Conservation (phyloP, 2,888 invertebrate genomes). For the Drosophila leonis region DNA sequence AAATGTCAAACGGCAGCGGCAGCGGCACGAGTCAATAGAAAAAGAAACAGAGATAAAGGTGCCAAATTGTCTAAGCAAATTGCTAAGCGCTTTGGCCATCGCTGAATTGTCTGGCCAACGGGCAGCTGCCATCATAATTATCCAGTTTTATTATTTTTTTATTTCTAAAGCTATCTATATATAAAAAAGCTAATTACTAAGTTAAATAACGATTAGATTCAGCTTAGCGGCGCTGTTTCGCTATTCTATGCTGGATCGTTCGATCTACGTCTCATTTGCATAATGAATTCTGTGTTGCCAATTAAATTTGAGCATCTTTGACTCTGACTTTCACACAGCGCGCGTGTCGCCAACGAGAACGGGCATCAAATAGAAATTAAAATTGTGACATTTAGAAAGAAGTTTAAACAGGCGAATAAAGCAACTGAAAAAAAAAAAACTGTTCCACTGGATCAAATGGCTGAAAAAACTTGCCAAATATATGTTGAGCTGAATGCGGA, state of each 20-base stretch:
- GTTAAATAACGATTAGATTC: slow-evolving; percentile 72
- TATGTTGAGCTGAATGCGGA: slow-evolving; percentile 59
- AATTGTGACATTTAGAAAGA: slow-evolving; percentile 13
- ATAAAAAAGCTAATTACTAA: slow-evolving; percentile 66
- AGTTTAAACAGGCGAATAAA: not conserved
- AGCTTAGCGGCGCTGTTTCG: slow-evolving; percentile 10
- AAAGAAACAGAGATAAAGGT: slow-evolving; percentile 44
- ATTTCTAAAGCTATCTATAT: slow-evolving; percentile 17
- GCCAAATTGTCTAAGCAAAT: slow-evolving; percentile 67
- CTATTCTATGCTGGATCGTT: slow-evolving; percentile 38
- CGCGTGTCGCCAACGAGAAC: slow-evolving; percentile 56
- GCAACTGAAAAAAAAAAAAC: not conserved
- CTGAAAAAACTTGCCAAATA: not conserved
- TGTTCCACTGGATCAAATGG: not conserved
- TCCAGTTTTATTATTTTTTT: slow-evolving; percentile 21
- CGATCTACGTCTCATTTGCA: slow-evolving; percentile 62
- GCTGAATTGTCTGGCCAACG: slow-evolving; percentile 35
- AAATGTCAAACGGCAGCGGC: slow-evolving; percentile 16
- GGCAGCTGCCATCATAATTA: slow-evolving; percentile 44
- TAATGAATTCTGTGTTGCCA: slow-evolving; percentile 65
- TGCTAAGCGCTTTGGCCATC: slow-evolving; percentile 32
- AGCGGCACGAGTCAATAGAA: slow-evolving; percentile 60
- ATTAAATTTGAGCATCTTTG: slow-evolving; percentile 58
- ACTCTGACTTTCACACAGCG: slow-evolving; percentile 62
- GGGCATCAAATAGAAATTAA: slow-evolving; percentile 24